phyloP scores from a whole-genome alignment of 92 coral and sea anemone genomes.

The Hydrozoanthus gracilis region DNA sequence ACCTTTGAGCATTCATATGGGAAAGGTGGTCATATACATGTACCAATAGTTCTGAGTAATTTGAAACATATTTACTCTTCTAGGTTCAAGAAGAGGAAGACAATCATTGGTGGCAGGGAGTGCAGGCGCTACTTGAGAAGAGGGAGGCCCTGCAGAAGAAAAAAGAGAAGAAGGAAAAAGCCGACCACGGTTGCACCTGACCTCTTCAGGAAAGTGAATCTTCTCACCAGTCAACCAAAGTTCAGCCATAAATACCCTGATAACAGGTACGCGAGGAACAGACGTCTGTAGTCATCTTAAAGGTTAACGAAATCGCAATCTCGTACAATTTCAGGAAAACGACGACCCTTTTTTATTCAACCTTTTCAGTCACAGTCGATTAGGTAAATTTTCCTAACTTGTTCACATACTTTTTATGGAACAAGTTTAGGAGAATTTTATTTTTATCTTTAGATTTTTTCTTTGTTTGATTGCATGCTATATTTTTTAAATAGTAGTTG shows the following conservation, averaged over 20 bases:
- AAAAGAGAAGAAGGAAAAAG: conserved; percentile 55
- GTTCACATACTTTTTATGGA: too few relatives aligned
- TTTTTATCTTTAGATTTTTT: too few relatives aligned
- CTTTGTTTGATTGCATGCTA: too few relatives aligned
- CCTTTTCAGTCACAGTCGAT: too few relatives aligned
- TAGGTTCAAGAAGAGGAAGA: conserved; percentile 59
- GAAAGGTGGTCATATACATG: not conserved
- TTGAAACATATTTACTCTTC: not conserved
- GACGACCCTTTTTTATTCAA: too few relatives aligned
- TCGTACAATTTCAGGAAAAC: too few relatives aligned
- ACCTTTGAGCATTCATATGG: too few relatives aligned
- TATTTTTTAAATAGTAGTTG: too few relatives aligned
- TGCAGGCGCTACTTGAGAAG: conserved; percentile 26
- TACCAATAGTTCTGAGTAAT: not conserved
- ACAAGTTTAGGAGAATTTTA: too few relatives aligned
- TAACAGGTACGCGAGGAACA: not conserved
- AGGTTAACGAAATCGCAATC: too few relatives aligned
- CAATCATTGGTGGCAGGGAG: conserved; percentile 19
- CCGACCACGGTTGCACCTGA: conserved; percentile 5
- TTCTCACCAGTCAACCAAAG: conserved; percentile 30
- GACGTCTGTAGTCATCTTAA: not conserved
- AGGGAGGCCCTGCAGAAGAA: conserved; percentile 62
- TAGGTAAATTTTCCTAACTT: too few relatives aligned
- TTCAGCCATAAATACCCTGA: not conserved
- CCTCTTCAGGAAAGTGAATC: not conserved